Conservation (phyloP, 1,140 invertebrate genomes). For the Chironomus tepperi region DNA sequence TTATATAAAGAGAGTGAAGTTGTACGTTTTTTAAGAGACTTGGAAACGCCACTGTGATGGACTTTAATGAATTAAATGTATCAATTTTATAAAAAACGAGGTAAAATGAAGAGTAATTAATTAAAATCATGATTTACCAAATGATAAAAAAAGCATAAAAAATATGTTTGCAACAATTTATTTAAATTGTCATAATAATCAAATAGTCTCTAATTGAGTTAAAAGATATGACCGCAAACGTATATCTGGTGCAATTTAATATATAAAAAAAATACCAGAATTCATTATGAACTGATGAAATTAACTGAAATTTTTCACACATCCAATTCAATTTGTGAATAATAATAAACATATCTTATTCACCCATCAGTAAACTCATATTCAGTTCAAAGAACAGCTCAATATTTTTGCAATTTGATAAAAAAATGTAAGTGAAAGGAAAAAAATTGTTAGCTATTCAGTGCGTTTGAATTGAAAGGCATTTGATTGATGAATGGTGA, state of each 20-base stretch:
- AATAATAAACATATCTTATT: not conserved
- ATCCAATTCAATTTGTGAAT: not conserved
- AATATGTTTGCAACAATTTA: too few relatives aligned
- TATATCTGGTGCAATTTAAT: not conserved
- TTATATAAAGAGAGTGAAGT: too few relatives aligned
- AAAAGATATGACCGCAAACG: not conserved
- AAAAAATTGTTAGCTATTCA: constrained; percentile 14
- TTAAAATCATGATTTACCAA: too few relatives aligned
- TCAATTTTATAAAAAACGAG: too few relatives aligned
- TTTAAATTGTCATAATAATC: not conserved
- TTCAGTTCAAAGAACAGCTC: not conserved
- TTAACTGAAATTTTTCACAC: constrained; percentile 1
- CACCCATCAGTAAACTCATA: not conserved
- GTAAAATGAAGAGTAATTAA: too few relatives aligned
- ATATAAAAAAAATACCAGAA: too few relatives aligned
- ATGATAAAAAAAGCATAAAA: too few relatives aligned
- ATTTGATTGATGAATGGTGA: constrained; percentile 20
- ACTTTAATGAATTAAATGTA: too few relatives aligned
- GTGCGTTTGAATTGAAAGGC: not conserved
- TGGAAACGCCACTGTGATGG: too few relatives aligned
- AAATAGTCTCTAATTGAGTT: not conserved
- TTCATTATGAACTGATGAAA: not conserved
- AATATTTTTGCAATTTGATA: constrained; percentile 10
- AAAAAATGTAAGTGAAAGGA: not conserved
- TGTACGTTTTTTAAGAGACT: too few relatives aligned